Evolutionary conservation across 1,140 invertebrate genomes (phyloP), one percentile per base, ranked within the genome.

Genomic region (Zophobas atratus): DNA sequence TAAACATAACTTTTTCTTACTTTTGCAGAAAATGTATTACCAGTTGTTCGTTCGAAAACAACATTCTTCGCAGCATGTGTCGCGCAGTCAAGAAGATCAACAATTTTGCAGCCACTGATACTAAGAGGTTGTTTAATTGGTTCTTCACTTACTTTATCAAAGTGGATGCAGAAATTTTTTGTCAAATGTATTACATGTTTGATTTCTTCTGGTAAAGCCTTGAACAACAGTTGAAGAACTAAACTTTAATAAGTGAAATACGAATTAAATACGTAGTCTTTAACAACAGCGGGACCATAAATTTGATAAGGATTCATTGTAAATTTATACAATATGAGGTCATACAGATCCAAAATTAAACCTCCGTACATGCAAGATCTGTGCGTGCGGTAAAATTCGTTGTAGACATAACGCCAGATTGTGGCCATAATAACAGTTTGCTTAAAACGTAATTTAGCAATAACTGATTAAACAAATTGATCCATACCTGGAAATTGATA

Each of bases 361-460:
- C 84, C 84, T 4, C 70, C 83, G 60, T 84, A 85, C 83, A 85
- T 83, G 60, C 84, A 81, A 6, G 70, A 71, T 36, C 63, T 79
- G 33, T 39, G 53, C 0, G 75, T 76, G 49, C 70, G 78, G 73
- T 84, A 83, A 71, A 80, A 81, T 8, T 80, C 77, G 55, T 82
- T 83, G 72, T 81, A 82, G 2, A 83, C 76, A 71, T 84, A 83
- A 43, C 84, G 77, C 84, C 84, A 84, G 43, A 84, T 80, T 1
- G 84, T 83, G 8, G 80, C 70, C 38, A 80, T 73, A 2, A 84
- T 71, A 8, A 84, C 51, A 36, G 70, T 20, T 74, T 83, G 80
- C 82, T 84, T 43, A 75, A 81, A 77, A 67, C 51, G 63, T 48
- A 35, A 46, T 60, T 46, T 46, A 6, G 4, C 8, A 60, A 60